phyloP scores from a whole-genome alignment of 1,140 invertebrate species.

The Diorhabda elongata region DNA sequence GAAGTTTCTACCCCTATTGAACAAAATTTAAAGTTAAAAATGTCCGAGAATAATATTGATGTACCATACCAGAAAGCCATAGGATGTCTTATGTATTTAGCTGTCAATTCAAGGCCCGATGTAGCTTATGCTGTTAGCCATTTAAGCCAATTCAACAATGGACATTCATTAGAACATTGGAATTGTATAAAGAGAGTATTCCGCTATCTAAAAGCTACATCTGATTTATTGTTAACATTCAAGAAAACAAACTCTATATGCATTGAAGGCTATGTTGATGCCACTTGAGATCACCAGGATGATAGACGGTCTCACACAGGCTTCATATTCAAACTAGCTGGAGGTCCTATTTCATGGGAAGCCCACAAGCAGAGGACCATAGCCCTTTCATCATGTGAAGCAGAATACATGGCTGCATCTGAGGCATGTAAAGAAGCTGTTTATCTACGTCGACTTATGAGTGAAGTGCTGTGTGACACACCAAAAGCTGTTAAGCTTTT shows the following conservation, averaged over 20 bases:
- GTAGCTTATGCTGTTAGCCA: slow-evolving; percentile 22
- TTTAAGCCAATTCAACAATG: slow-evolving; percentile 26
- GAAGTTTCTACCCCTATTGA: slow-evolving; percentile 5
- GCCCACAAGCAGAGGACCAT: slow-evolving; percentile 36
- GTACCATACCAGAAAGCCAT: slow-evolving; percentile 6
- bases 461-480: slow-evolving; percentile 26
- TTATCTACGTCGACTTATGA: slow-evolving; percentile 36
- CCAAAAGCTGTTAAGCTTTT: background rate
- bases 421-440: slow-evolving; percentile 40
- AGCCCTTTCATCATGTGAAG: slow-evolving; percentile 39
- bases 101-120: slow-evolving; percentile 18
- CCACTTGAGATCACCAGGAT: background rate
- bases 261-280: background rate
- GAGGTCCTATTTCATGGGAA: slow-evolving; percentile 32
- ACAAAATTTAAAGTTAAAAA: slow-evolving; percentile 4
- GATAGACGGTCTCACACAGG: slow-evolving; percentile 40
- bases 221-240: slow-evolving; percentile 19
- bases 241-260: slow-evolving; percentile 11
- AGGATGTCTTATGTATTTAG: slow-evolving; percentile 10
- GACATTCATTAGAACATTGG: slow-evolving; percentile 25
- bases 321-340: slow-evolving; percentile 33
- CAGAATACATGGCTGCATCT: slow-evolving; percentile 40
- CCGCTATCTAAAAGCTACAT: slow-evolving; percentile 26
- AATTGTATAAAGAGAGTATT: slow-evolving; percentile 20
- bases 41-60: background rate